phyloP scores from a whole-genome alignment of 2,888 invertebrate species.

The Apodemia zela region DNA sequence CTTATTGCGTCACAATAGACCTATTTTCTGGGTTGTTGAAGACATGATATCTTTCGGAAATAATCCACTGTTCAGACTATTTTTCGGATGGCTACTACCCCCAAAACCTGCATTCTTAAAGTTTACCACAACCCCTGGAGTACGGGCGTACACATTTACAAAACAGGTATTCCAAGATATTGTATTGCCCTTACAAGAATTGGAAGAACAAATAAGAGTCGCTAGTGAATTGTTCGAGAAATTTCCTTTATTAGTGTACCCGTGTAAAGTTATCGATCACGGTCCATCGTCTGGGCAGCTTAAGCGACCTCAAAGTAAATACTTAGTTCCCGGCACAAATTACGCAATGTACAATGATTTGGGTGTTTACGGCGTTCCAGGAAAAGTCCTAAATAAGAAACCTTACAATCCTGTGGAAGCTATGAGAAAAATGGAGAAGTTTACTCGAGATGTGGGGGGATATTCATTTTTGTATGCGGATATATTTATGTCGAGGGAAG shows the following conservation, averaged over 20 bases:
- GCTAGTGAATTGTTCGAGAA: slow-evolving; percentile 82
- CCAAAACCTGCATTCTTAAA: slow-evolving; percentile 87
- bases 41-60: slow-evolving; percentile 87
- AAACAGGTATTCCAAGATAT: slow-evolving; percentile 87
- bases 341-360: slow-evolving; percentile 87
- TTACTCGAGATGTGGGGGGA: slow-evolving; percentile 84
- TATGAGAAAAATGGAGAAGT: slow-evolving; percentile 86
- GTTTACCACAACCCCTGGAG: slow-evolving; percentile 84
- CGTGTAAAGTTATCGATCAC: slow-evolving; percentile 83
- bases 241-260: slow-evolving; percentile 85
- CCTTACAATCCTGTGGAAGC: slow-evolving; percentile 83
- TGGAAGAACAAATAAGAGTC: slow-evolving; percentile 82
- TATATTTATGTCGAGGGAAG: slow-evolving; percentile 83
- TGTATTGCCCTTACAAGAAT: slow-evolving; percentile 82
- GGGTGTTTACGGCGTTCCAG: slow-evolving; percentile 85
- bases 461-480: slow-evolving; percentile 86
- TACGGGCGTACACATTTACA: slow-evolving; percentile 84
- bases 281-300: slow-evolving; percentile 81
- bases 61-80: slow-evolving; percentile 78
- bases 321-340: slow-evolving; percentile 82
- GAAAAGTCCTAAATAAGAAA: slow-evolving; percentile 79
- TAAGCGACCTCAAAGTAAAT: slow-evolving; percentile 74
- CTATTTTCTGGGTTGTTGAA: slow-evolving; percentile 87
- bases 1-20: slow-evolving; percentile 82
- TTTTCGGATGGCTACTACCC: slow-evolving; percentile 85